Base-by-base conservation (phyloP, 2,888 invertebrate genomes). In the Catocala sponsa region DNA sequence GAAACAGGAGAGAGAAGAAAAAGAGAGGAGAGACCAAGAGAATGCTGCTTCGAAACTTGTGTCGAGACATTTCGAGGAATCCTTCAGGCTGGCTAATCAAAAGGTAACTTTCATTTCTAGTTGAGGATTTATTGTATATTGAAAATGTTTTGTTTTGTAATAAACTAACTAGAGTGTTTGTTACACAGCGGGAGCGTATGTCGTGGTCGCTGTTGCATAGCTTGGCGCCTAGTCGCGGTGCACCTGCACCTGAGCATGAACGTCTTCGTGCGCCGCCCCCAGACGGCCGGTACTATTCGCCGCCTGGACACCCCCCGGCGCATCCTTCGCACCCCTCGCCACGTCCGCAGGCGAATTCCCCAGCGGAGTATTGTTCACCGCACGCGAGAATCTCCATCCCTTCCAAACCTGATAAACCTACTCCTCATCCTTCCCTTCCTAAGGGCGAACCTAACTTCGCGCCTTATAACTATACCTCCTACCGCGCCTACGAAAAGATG, bases 1-100 rank as follows among this genome's bases (percentile, higher is more conserved):
- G 68, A 94, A 95, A 73, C 94, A 95, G 74, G 94, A 95, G 77
- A 84, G 93, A 74, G 94, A 94, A 79, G 95, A 95, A 69, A 95
- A 95, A 78, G 91, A 95, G 80, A 95, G 95, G 90, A 95, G 97
- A 91, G 94, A 96, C 72, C 94, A 95, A 80, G 96, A 96, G 72
- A 95, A 96, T 86, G 97, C 97, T 59, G 97, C 98, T 59, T 97
- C 98, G 77, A 95, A 96, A 87, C 96, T 97, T 70, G 97, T 98
- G 64, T 96, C 98, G 81, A 97, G 98, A 91, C 98, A 98, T 93
- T 98, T 98, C 91, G 97, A 97, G 85, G 98, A 98, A 94, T 98
- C 98, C 71, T 95, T 98, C 67, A 95, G 97, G 86, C 95, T 96
- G 70, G 97, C 97, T 49, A 96, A 97, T 84, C 96, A 97, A 92